Evolutionary conservation across 2,113 vertebrate genomes (phyloP).

Genomic region (Pedionomus torquatus): DNA sequence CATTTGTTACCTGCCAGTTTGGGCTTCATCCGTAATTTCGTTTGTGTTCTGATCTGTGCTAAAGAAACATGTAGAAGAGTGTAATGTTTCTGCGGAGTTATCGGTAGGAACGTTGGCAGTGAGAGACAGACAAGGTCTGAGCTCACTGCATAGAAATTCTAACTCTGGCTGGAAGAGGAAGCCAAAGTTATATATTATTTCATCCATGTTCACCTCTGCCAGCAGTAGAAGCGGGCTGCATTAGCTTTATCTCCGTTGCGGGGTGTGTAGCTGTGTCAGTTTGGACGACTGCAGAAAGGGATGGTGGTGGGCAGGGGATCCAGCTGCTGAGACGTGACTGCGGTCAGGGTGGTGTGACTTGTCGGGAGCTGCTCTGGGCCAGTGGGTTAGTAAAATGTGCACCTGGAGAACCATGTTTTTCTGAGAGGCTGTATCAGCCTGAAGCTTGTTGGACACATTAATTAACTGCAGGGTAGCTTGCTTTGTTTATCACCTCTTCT

Average conservation of each 20-base stretch:
- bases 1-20: neutral
- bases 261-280: neutral
- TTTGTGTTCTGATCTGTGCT: neutral
- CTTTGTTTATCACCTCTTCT: neutral
- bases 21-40: neutral
- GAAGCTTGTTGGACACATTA: neutral
- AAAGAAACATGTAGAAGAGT: neutral
- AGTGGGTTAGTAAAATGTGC: neutral
- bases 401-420: neutral
- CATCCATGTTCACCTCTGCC: neutral
- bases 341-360: neutral
- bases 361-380: neutral
- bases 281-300: rapidly evolving
- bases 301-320: neutral
- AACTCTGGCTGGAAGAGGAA: neutral
- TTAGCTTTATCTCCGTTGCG: rapidly evolving
- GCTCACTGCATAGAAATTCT: neutral
- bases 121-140: neutral
- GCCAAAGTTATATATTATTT: rapidly evolving
- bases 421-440: neutral
- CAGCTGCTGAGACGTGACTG: neutral
- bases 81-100: neutral
- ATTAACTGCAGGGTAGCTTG: neutral
- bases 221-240: rapidly evolving
- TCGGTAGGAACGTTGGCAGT: neutral